Percentiles rank a stretch among this genome's conserved stretches.
These are phyloP conservation scores for Hippocampus mohnikei DNA, from an alignment of 2,113 vertebrate species.

Conservation along the genomic window DNA sequence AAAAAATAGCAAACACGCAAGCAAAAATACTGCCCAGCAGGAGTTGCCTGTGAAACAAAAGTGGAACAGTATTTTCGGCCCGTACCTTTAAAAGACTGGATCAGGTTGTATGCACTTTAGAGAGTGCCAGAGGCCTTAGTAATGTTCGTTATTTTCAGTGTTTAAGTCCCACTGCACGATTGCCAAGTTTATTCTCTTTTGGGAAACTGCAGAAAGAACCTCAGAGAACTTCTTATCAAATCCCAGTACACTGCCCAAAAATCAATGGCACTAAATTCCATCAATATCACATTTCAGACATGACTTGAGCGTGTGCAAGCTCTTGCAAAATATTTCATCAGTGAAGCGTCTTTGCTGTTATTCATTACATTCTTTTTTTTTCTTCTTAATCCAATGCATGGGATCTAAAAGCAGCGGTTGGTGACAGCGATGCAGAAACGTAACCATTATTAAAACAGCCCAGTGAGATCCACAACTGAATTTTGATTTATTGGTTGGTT, in stretches of 20 bases:
- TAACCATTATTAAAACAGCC: not conserved
- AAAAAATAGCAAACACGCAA: constrained; percentile 31
- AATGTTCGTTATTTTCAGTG: constrained; percentile 40
- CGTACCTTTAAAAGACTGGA: constrained; percentile 10
- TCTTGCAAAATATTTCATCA: constrained; percentile 7
- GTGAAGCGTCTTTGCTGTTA: not conserved
- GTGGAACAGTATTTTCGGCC: constrained; percentile 8
- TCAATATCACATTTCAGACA: not conserved
- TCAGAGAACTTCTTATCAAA: not conserved
- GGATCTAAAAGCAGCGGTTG: constrained; percentile 7
- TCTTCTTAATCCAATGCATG: not conserved
- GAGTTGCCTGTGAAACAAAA: constrained; percentile 33
- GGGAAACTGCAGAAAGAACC: not conserved
- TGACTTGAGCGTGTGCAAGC: not conserved
- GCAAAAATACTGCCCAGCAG: constrained; percentile 44
- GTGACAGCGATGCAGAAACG: not conserved
- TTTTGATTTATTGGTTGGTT: not conserved
- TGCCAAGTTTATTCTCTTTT: not conserved
- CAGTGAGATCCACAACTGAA: not conserved
- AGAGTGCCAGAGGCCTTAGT: constrained; percentile 23
- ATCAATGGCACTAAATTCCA: not conserved
- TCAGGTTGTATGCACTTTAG: constrained; percentile 27
- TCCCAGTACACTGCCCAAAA: not conserved
- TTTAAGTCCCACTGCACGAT: constrained; percentile 26
- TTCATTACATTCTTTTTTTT: constrained; percentile 4